phyloP scores from a whole-genome alignment of 2,888 invertebrate genomes.

The Lottia scabra region DNA sequence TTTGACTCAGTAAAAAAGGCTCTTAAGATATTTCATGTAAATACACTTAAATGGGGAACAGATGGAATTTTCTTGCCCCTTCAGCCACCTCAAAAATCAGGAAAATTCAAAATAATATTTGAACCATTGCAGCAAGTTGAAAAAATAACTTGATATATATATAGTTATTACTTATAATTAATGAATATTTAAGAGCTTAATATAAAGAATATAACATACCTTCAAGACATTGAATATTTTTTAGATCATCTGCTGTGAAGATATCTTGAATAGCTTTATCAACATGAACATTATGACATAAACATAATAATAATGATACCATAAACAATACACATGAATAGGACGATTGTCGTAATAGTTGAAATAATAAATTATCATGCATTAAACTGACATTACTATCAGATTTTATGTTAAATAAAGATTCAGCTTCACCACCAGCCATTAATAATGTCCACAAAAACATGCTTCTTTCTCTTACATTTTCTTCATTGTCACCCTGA shows the following conservation, averaged over 20 bases:
- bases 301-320: conserved; percentile 29
- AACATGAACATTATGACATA: conserved; percentile 28
- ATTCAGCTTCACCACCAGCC: conserved; percentile 37
- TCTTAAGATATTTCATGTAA: too few species aligned
- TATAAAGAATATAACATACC: conserved; percentile 12
- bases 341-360: conserved; percentile 18
- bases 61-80: too few species aligned
- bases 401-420: conserved; percentile 24
- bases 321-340: conserved; percentile 24
- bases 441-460: conserved; percentile 37
- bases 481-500: conserved; percentile 3
- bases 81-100: too few species aligned
- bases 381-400: conserved; percentile 11
- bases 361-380: conserved; percentile 12
- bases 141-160: too few species aligned
- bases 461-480: conserved; percentile 15
- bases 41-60: too few species aligned
- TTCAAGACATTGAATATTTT: conserved; percentile 25
- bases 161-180: too few species aligned
- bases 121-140: too few species aligned
- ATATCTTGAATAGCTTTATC: conserved; percentile 24
- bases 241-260: conserved; percentile 23
- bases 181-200: too few species aligned
- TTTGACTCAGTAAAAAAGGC: too few species aligned
- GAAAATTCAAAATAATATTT: too few species aligned